phyloP scores from a whole-genome alignment of 1,140 invertebrate species.

The Cherax destructor region DNA sequence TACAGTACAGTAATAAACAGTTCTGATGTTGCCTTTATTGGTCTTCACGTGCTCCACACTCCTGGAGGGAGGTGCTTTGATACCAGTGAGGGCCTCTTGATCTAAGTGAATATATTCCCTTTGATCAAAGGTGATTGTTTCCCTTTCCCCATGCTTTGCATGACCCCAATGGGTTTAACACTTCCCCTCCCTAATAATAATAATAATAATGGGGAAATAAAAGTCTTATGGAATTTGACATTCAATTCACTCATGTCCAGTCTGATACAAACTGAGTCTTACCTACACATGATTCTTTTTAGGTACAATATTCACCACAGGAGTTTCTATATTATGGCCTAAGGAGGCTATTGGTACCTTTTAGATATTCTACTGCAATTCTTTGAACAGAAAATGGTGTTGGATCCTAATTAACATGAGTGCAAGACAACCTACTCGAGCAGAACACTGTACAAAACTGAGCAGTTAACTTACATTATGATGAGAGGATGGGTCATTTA shows the following conservation, averaged over 20 bases:
- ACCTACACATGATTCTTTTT: slow-evolving; percentile 30
- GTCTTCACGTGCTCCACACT: too few relatives aligned
- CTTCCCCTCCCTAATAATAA: too few relatives aligned
- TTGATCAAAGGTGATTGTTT: too few relatives aligned
- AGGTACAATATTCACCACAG: slow-evolving; percentile 46
- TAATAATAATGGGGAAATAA: neutral
- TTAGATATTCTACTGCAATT: slow-evolving; percentile 25
- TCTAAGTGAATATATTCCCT: too few relatives aligned
- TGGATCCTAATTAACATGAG: slow-evolving; percentile 25
- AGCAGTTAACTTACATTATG: slow-evolving; percentile 40
- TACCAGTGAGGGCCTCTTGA: too few relatives aligned
- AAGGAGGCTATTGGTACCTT: slow-evolving; percentile 23
- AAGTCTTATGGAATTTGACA: slow-evolving; percentile 44
- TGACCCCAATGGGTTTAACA: too few relatives aligned
- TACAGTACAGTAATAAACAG: too few relatives aligned
- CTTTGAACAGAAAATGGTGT: slow-evolving; percentile 23
- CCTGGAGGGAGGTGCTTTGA: too few relatives aligned
- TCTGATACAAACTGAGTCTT: slow-evolving; percentile 63
- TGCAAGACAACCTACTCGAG: slow-evolving; percentile 51
- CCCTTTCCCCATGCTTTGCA: too few relatives aligned
- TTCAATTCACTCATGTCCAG: slow-evolving; percentile 54
- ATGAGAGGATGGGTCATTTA: slow-evolving; percentile 66
- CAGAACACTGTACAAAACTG: slow-evolving; percentile 64
- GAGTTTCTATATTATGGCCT: slow-evolving; percentile 16
- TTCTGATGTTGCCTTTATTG: too few relatives aligned